Evolutionary conservation across 2,888 invertebrate genomes (phyloP), one percentile per base, ranked within the genome.

Genomic region (Pseudococcus jackbeardsleyi): DNA sequence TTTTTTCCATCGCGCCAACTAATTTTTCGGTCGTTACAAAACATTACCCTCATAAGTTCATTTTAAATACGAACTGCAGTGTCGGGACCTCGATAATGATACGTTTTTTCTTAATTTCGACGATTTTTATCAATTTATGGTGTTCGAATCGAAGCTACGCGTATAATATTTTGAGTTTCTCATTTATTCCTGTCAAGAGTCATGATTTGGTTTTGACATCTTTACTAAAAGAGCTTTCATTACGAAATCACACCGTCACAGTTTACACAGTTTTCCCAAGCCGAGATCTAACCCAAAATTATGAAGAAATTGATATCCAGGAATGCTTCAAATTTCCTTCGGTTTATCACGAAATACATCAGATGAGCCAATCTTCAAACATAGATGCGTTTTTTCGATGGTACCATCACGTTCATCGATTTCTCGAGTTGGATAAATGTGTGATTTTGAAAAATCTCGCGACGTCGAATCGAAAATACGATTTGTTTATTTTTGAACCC

Each of bases 151-250:
- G 0, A 15, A 50, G 48, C 15, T 15, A 19, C 22, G 22, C 84
- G 9, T 84, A 84, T 22, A 84, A 84, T 11, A 90, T 90, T 19
- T 87, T 90, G 15, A 89, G 89, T 12, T 46, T 90, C 22, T 89
- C 89, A 42, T 90, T 90, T 12, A 86, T 90, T 46, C 90, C 90
- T 1, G 89, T 89, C 12, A 68, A 85, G 88, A 89, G 89, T 8
- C 88, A 88, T n/a, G 50, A 88, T 33, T 50, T 17, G 8, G 79
- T 82, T 22, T 26, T 88, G 19, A 79, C 79, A 42, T 17, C 88
- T 50, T 42, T 88, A 19, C 22, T 88, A 19, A 54, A 48, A 7
- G 88, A 84, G 22, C 54, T 88, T 1, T n/a, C 77, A 48, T 11
- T 17, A 17, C 48, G 84, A 79, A 82, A 79, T 7, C 89, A 89